Percentiles rank a stretch among this genome's conserved stretches.
These are phyloP conservation scores for Tuberolachnus salignus DNA, from an alignment of 2,888 invertebrate species.

Conservation along the genomic window DNA sequence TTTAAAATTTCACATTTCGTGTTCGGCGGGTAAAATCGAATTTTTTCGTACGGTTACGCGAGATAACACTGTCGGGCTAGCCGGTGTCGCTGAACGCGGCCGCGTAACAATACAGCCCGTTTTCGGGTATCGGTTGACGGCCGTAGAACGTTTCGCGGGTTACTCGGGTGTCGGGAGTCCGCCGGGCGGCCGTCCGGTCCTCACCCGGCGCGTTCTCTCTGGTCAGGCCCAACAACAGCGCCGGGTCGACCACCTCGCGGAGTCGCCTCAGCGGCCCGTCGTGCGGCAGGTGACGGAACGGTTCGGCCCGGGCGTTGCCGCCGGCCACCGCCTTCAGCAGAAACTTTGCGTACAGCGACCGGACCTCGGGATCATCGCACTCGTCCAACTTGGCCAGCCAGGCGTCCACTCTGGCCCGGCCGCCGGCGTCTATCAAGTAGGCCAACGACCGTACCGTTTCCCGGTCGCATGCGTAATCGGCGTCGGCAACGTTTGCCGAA, in stretches of 20 bases:
- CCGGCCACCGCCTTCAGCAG: not conserved
- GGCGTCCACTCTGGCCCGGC: not conserved
- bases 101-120: constrained; percentile 14
- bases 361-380: not conserved
- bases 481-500: not conserved
- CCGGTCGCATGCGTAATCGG: not conserved
- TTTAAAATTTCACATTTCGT: no score
- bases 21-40: no score
- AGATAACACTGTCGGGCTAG: not conserved
- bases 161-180: not conserved
- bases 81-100: constrained; percentile 1
- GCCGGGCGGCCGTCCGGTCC: not conserved
- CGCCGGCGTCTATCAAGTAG: not conserved
- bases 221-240: not conserved
- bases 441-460: constrained; percentile 6
- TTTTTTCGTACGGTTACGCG: no score
- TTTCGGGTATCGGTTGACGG: constrained; percentile 17
- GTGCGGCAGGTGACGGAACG: not conserved
- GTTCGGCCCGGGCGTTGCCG: not conserved
- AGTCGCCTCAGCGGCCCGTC: not conserved
- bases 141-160: constrained; percentile 7
- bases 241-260: not conserved
- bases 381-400: constrained; percentile 27
- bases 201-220: not conserved
- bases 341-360: not conserved